phyloP scores from a whole-genome alignment of 2,113 vertebrate genomes.

The Phaetusa simplex region DNA sequence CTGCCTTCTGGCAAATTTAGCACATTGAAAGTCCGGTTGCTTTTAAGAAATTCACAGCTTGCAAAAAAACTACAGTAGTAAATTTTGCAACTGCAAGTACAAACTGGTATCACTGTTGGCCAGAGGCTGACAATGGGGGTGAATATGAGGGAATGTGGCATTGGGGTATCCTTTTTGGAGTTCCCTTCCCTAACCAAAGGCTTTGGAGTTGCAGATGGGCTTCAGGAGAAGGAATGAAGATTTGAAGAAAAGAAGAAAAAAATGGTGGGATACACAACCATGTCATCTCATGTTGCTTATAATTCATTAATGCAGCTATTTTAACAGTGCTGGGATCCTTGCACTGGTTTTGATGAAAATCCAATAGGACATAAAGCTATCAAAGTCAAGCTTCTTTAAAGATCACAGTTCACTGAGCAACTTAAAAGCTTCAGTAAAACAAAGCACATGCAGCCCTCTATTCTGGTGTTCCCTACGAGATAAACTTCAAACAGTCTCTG shows the following conservation, averaged over 20 bases:
- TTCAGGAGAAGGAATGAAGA: not conserved
- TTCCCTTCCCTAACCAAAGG: not conserved
- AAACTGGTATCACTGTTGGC: not conserved
- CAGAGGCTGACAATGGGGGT: not conserved
- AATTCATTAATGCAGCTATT: conserved; percentile 8
- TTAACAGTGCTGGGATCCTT: not conserved
- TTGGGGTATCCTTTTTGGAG: not conserved
- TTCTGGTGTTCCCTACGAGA: not conserved
- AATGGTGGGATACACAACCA: not conserved
- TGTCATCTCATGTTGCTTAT: not conserved
- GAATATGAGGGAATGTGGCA: not conserved
- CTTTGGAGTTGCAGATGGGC: not conserved
- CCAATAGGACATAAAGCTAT: conserved; percentile 30
- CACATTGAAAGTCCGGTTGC: not conserved
- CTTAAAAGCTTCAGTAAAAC: conserved; percentile 45
- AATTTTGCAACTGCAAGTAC: not conserved
- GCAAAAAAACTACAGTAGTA: not conserved
- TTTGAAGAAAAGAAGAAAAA: not conserved
- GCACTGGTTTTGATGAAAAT: conserved; percentile 31
- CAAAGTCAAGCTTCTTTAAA: conserved; percentile 43
- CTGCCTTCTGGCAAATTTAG: not conserved
- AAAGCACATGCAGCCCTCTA: conserved; percentile 17
- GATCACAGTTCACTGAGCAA: conserved; percentile 46
- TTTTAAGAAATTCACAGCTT: not conserved
- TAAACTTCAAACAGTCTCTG: not conserved